phyloP scores from a whole-genome alignment of 2,888 invertebrate genomes.

The Drosophila formosana region DNA sequence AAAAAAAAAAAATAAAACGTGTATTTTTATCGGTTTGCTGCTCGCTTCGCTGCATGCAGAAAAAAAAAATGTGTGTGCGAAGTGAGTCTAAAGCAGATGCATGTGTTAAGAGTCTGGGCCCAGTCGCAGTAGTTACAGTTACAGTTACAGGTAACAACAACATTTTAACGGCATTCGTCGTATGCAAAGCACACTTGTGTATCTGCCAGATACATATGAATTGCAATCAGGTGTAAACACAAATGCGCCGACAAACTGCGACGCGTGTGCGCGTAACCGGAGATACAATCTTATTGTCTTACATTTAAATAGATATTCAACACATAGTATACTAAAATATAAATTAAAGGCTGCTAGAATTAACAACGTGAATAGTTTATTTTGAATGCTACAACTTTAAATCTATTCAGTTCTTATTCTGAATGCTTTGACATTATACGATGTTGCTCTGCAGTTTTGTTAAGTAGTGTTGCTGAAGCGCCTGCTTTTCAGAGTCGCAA shows the following conservation, averaged over 20 bases:
- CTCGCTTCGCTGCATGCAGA: conserved; percentile 48
- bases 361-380: not conserved
- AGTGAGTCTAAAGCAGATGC: conserved; percentile 1
- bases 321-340: not conserved
- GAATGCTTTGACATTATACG: too few species aligned
- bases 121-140: conserved; percentile 20
- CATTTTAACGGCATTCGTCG: conserved; percentile 60
- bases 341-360: not conserved
- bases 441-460: not conserved
- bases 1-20: conserved; percentile 29
- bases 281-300: conserved; percentile 52
- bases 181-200: conserved; percentile 59
- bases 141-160: conserved; percentile 29
- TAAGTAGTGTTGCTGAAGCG: not conserved
- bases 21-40: conserved; percentile 31
- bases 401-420: too few species aligned
- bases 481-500: not conserved
- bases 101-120: conserved; percentile 18
- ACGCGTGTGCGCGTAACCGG: conserved; percentile 57
- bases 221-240: conserved; percentile 73
- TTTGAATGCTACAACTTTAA: too few species aligned
- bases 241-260: conserved; percentile 58
- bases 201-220: conserved; percentile 66
- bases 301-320: not conserved
- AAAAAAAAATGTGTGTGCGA: conserved; percentile 20